Base-by-base conservation (phyloP, 1,140 invertebrate genomes). In the Drosophila tani region DNA sequence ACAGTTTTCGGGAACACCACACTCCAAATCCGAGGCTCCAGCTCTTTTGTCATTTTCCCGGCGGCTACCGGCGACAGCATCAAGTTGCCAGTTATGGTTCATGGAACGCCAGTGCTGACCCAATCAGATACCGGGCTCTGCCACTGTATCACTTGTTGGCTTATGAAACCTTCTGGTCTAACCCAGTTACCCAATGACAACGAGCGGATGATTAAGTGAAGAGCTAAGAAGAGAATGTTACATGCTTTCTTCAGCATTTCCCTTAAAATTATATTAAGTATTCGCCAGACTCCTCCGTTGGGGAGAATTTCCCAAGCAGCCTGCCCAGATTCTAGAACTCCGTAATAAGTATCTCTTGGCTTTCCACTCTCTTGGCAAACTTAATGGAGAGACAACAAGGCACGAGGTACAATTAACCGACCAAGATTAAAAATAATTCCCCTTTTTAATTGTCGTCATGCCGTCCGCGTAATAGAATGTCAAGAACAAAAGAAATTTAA, bases 1-100 rank as follows among this genome's bases (percentile, higher is more conserved):
- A 84, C 66, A 83, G 60, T 81, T 83, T 81, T 76, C 50, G 68
- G 70, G 69, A 74, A 71, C 45, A 40, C 3, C 64, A 32, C 27
- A 65, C 53, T 59, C 29, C 45, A 14, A 47, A 29, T 56, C 50
- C 50, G 35, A 53, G n/a, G 17, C 51, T 47, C 17, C 57, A 38
- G 40, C 29, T 63, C 49, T 74, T 75, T 64, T 63, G 63, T 66
- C 57, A 51, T 74, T 74, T 74, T 27, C 69, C 53, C 35, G 53
- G 19, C 35, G 53, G 19, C 51, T 7, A 55, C 14, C 67, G 40
- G 47, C 58, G 29, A 38, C 74, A 69, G 75, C 75, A 76, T 77
- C 74, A 77, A 60, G 63, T 69, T 77, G 55, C 75, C 75, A 62
- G 74, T 77, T 77, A 69, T 68, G 49, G 74, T 76, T 76, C 74